Base-by-base conservation (phyloP, 2,113 vertebrate species). In the Cryptotis parvus region DNA sequence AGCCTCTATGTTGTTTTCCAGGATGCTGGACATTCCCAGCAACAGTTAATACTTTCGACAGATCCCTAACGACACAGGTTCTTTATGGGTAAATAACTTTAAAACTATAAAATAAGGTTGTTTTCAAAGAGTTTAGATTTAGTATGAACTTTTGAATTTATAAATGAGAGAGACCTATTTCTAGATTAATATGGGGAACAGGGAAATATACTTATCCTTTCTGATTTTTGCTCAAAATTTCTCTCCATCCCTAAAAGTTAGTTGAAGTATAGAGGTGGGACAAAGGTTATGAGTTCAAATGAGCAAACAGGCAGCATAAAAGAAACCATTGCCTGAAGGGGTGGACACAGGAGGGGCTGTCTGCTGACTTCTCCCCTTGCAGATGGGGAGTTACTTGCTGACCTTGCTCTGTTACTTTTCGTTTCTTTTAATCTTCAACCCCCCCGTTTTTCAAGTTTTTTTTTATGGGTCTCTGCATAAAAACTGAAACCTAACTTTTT, bases 401-500 rank as follows among this genome's bases (percentile, higher is more conserved):
- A n/a, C 61, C 31, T 26, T 0, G 7, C 12, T 79, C 69, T 89
- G 82, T 65, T 22, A 45, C 8, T 70, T 76, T 31, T 6, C 4
- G 2, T 77, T 81, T 20, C 18, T 84, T 89, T 87, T 76, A 31
- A 61, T 65, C 45, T 73, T 65, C 69, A 80, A 41, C 5, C 26
- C 27, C 7, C 26, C n/a, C 52, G 41, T 52, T 85, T 66, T 2
- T 88, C 5, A 61, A 70, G 35, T 18, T 37, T 72, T 20, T 37
- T 72, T 20, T 55, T 35, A 22, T 37, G n/a, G 26, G 24, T 74
- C 31, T 76, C 29, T 33, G 72, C 24, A 39, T 16, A 43, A 91
- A 33, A 85, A 79, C 9, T 77, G 43, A 75, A 85, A 76, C 33
- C 33, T n/a, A n/a, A 58, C 29, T 90, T 84, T n/a, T 89, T 39